Evolutionary conservation across 2,888 invertebrate species (phyloP), one percentile per base, ranked within the genome.

Genomic region (Drosophila atroscutellata): DNA sequence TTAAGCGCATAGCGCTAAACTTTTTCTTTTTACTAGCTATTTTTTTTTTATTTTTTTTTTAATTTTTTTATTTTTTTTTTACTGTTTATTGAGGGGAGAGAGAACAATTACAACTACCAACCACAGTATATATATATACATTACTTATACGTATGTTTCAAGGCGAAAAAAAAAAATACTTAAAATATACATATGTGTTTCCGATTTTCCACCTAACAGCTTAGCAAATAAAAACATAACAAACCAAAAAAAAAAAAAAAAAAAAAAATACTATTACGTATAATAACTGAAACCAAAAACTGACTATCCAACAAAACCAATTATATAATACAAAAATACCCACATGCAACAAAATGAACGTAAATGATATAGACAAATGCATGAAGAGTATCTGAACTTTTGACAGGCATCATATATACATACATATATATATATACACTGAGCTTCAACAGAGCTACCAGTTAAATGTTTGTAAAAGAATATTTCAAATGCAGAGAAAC

Each of bases 181-280:
- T 73, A 84, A 64, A 64, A 72, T 80, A 73, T 81, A 73, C 72
- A 69, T 76, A 84, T 89, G 85, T 88, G 85, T 85, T 85, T 85
- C 85, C 86, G 71, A 85, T 80, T 90, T 76, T 90, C 85, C 90
- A 90, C 85, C 90, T 90, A 85, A 82, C 83, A 86, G 83, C 83
- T 89, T 89, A 84, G 87, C 83, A 80, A 77, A 71, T 58, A 73
- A 50, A 11, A 37, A 55, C 18, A 45, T 20, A 18, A 8, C 32
- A 30, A 9, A 7, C 82, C 73, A 73, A 68, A 26, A 60, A 62
- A 30, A 8, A 28, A 37, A 24, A 8, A 28, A 37, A 24, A 73
- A 68, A 26, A 60, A 62, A 30, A 8, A 28, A 37, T 18, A 75
- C 42, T 59, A 56, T 39, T 55, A 55, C 30, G 62, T 59, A 51